Evolutionary conservation across 2,113 vertebrate genomes (phyloP), one percentile per base, ranked within the genome.

Genomic region (Paracanthobrama guichenoti): DNA sequence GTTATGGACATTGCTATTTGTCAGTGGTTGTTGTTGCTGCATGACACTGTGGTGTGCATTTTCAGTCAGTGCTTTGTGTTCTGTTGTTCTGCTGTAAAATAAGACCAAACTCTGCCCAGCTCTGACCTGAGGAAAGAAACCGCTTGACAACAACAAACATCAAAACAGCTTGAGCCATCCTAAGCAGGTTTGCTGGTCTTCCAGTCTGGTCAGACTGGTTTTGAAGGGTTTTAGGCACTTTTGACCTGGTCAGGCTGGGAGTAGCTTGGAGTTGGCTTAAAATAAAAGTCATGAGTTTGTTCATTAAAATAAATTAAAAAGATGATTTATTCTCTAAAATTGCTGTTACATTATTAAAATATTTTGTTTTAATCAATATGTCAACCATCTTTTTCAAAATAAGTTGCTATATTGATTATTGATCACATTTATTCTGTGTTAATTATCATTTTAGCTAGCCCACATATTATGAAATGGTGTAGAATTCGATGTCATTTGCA

Each of bases 51-150:
- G 13, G 22, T 79, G 35, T 62, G 7, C 5, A 44, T 79, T n/a
- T 78, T 26, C 57, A 79, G 35, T 46, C 39, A 53, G 14, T 59
- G 35, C 39, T 11, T 62, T 79, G 75, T 78, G 31, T 59, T 79
- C 44, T 26, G n/a, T 35, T 64, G 14, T 44, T 24, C 57, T 79
- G 4, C 24, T 62, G 14, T 26, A 79, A 44, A 46, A 62, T 18
- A 79, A 46, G 71, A 48, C 71, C 42, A 24, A 46, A 72, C 69
- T 72, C 39, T 24, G 22, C n/a, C 42, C 69, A 73, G 69, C 11
- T 48, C n/a, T 71, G 67, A 71, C 35, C 67, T 71, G 31, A n/a
- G 39, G 39, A 7, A 39, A 39, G 39, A 35, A 35, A 35, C 35
- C 2, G 35, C 35, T 35, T 35, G n/a, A n/a, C n/a, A 35, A 35